Base-by-base conservation (phyloP, 2,113 vertebrate genomes). In the Aepyceros melampus region DNA sequence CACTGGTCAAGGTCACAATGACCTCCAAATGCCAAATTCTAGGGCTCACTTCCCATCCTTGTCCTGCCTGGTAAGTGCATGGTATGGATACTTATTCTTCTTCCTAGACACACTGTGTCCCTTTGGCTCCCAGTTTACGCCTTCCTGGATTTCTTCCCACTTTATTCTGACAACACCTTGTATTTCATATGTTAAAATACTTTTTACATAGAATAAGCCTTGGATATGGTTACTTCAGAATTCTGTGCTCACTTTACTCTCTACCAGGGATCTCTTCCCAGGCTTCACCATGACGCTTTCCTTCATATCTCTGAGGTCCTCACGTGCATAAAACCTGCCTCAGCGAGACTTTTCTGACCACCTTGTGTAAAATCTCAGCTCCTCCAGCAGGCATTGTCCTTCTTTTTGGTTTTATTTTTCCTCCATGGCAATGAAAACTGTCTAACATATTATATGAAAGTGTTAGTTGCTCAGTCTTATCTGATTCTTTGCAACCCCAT, bases 11-110 rank as follows among this genome's bases (percentile, higher is more conserved):
- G n/a, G 92, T 27, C 27, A 67, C 55, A 51, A 1, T 2, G 49
- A 67, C n/a, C 56, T 29, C 49, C 36, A 36, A 4, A 47, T 27
- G 47, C n/a, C 3, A 2, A 49, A 40, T 33, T 19, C 56, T 16
- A 47, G 1, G 6, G 55, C 15, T 53, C 51, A 8, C 2, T 7
- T 47, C 17, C 25, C 49, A 71, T 31, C n/a, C 23, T 58, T 5
- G 2, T 60, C 12, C 19, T 21, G 7, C 45, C 2, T 4, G 51
- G 14, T 51, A 31, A 84, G 40, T 5, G 1, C 0, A 0, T 27
- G 31, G 12, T 43, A 5, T 0, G 2, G 23, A 56, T 8, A 0
- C 13, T 27, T 19, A 19, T 19, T 11, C 10, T 23, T 85, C 58
- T 21, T 81, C 21, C 29, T 17, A 14, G 79, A 60, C n/a, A 51